Conservation (phyloP, 2,888 invertebrate species). For the Antheraea yamamai region DNA sequence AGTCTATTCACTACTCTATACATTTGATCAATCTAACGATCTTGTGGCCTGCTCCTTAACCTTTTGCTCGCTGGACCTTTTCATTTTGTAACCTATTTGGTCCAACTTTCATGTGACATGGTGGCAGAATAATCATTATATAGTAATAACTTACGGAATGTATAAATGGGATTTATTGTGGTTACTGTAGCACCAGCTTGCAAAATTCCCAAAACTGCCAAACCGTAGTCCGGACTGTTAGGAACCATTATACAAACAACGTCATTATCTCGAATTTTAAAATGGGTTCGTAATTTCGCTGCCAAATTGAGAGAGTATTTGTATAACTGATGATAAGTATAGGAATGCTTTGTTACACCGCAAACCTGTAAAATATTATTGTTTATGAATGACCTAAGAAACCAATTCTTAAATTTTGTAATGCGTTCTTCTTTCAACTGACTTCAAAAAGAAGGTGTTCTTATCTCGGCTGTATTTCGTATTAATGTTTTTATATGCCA, state of each 20-base stretch:
- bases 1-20: too few species aligned
- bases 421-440: neutral
- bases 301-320: slow-evolving; percentile 82
- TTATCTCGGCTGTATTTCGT: too few species aligned
- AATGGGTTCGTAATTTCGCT: slow-evolving; percentile 81
- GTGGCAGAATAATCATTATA: neutral
- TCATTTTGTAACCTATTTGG: neutral
- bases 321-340: slow-evolving; percentile 84
- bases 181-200: slow-evolving; percentile 85
- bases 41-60: too few species aligned
- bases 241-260: slow-evolving; percentile 85
- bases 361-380: slow-evolving; percentile 81
- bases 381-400: neutral
- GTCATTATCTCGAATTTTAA: slow-evolving; percentile 83
- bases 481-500: too few species aligned
- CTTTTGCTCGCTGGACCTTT: neutral
- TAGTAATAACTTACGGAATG: slow-evolving; percentile 65
- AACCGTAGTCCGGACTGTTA: slow-evolving; percentile 87
- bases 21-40: too few species aligned
- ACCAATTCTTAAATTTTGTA: neutral
- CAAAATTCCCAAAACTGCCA: slow-evolving; percentile 82
- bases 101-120: neutral
- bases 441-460: too few species aligned
- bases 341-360: slow-evolving; percentile 84
- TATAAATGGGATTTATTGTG: slow-evolving; percentile 87